Evolutionary conservation across 2,113 vertebrate genomes (phyloP).

Genomic region (Phrynocephalus versicolor): DNA sequence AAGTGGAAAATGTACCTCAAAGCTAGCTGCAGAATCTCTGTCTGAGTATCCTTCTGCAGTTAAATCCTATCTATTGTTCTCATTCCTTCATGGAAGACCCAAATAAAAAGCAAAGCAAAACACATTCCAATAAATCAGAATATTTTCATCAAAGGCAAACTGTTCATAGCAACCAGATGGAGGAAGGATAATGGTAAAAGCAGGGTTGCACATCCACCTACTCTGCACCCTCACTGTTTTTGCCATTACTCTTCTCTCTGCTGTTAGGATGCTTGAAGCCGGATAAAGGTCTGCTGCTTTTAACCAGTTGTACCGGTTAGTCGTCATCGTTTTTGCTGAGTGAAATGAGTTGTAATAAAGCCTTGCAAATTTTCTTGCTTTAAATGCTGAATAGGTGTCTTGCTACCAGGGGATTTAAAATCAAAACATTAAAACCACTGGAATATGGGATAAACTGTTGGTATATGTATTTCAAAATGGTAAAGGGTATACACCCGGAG

Average conservation of each 20-base stretch:
- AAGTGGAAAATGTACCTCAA: background rate
- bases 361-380: no score
- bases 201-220: background rate
- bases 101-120: rapidly evolving
- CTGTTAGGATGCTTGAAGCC: background rate
- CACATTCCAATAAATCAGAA: background rate
- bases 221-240: background rate
- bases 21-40: background rate
- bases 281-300: background rate
- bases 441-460: no score
- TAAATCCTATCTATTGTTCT: background rate
- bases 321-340: no score
- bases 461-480: no score
- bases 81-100: background rate
- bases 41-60: background rate
- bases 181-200: background rate
- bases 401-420: no score
- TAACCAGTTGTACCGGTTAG: background rate
- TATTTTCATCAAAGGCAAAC: background rate
- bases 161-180: rapidly evolving
- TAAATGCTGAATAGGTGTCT: no score
- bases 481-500: no score
- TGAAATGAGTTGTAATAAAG: no score
- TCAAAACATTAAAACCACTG: no score
- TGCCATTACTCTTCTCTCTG: background rate